Conservation (phyloP, 2,113 vertebrate genomes). For the Hystrix brachyura region DNA sequence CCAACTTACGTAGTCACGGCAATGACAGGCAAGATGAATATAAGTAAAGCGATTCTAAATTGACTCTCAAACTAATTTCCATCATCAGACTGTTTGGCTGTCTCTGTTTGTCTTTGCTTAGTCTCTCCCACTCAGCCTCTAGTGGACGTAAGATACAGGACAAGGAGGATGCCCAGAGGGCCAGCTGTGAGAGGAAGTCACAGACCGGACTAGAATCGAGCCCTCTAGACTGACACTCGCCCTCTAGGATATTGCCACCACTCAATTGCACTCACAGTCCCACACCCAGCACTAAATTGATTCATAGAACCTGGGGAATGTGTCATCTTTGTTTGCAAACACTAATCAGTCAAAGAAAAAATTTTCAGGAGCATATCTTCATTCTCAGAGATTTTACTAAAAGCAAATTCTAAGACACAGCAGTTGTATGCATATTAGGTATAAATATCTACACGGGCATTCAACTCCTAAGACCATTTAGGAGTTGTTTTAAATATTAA, state of each 20-base stretch:
- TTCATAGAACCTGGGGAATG: background rate
- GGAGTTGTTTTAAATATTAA: constrained; percentile 69
- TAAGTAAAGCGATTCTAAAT: constrained; percentile 67
- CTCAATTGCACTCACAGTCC: background rate
- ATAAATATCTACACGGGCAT: background rate
- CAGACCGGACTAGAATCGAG: background rate
- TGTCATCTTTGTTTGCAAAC: background rate
- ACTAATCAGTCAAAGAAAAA: background rate
- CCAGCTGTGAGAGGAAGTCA: too few species aligned
- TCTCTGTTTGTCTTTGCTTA: background rate
- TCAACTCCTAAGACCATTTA: constrained; percentile 29
- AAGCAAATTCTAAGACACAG: constrained; percentile 44
- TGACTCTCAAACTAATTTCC: constrained; percentile 48
- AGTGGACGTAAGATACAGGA: background rate
- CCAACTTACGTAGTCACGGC: constrained; percentile 71
- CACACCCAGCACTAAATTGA: background rate
- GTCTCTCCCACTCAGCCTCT: background rate
- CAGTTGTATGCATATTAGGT: constrained; percentile 26
- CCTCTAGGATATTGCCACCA: background rate
- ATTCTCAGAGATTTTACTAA: constrained; percentile 4
- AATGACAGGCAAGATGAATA: constrained; percentile 62
- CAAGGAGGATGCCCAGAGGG: background rate
- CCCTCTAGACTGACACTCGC: background rate
- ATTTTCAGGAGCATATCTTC: background rate
- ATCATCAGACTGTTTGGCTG: background rate